Evolutionary conservation across 2,797 vertebrate species (phyloP).

Genomic region (Pitangus sulphuratus): DNA sequence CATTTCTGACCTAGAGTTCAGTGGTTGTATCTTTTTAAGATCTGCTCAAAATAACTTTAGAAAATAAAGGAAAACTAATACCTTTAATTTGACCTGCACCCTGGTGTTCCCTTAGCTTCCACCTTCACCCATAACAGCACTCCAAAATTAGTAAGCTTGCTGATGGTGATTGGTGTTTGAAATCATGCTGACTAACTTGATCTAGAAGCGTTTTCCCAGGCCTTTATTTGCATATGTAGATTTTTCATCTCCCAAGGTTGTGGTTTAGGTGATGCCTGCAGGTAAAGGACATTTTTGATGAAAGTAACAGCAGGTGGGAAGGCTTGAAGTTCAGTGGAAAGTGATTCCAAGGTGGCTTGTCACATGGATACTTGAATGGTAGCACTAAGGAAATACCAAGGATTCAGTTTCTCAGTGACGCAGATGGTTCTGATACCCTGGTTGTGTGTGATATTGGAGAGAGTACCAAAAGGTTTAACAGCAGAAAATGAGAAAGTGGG

Average conservation of each 20-base stretch:
- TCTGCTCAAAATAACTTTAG: not conserved
- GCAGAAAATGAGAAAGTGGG: not conserved
- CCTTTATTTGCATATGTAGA: not conserved
- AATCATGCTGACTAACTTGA: not conserved
- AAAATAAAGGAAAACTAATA: not conserved
- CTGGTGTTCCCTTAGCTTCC: not conserved
- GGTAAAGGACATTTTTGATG: not conserved
- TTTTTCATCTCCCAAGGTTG: not conserved
- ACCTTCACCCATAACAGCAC: not conserved
- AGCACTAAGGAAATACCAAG: not conserved
- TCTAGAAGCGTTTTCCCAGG: not conserved
- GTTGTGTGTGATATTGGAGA: not conserved
- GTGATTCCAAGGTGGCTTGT: not conserved
- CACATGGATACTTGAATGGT: not conserved
- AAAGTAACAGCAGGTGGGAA: not conserved
- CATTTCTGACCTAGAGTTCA: not conserved
- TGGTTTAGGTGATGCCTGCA: not conserved
- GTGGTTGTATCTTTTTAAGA: not conserved
- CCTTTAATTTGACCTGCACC: not conserved
- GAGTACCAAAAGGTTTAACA: not conserved
- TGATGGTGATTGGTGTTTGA: not conserved
- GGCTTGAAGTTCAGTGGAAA: not conserved
- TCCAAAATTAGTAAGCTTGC: not conserved
- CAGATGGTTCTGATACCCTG: not conserved
- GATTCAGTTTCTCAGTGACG: not conserved